Evolutionary conservation across 2,888 invertebrate species (phyloP).

Genomic region (Rotaria magnacalcarata): DNA sequence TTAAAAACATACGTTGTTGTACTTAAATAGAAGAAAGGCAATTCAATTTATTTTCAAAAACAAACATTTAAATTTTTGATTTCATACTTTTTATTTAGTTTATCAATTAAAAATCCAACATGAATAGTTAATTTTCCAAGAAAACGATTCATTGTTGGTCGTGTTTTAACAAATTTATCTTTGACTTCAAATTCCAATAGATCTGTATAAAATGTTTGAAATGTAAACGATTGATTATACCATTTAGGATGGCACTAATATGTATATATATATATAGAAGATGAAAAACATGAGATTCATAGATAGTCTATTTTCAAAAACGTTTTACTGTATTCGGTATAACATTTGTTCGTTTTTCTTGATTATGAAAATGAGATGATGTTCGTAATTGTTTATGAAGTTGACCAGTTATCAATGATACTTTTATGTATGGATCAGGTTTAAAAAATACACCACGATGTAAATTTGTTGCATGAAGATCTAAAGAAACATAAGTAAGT

Average conservation of each 20-base stretch:
- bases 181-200: slow-evolving; percentile 55
- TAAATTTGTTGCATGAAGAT: slow-evolving; percentile 58
- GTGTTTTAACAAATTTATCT: slow-evolving; percentile 61
- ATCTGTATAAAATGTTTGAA: slow-evolving; percentile 59
- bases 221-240: slow-evolving; percentile 53
- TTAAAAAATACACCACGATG: slow-evolving; percentile 62
- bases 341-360: slow-evolving; percentile 55
- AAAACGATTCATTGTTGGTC: slow-evolving; percentile 60
- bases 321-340: slow-evolving; percentile 57
- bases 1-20: slow-evolving; percentile 40
- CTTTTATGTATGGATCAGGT: slow-evolving; percentile 61
- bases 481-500: slow-evolving; percentile 47
- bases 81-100: slow-evolving; percentile 46
- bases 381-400: not conserved
- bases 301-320: no score
- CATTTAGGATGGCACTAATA: slow-evolving; percentile 45
- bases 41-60: not conserved
- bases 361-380: slow-evolving; percentile 55
- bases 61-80: not conserved
- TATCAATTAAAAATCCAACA: slow-evolving; percentile 57
- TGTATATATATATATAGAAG: not conserved
- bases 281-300: no score
- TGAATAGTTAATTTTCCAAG: slow-evolving; percentile 60
- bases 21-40: not conserved
- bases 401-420: slow-evolving; percentile 56